These are phyloP conservation scores for Cyphomyrus plagiostoma DNA, from an alignment of 2,113 vertebrate genomes.

Conservation along the genomic window DNA sequence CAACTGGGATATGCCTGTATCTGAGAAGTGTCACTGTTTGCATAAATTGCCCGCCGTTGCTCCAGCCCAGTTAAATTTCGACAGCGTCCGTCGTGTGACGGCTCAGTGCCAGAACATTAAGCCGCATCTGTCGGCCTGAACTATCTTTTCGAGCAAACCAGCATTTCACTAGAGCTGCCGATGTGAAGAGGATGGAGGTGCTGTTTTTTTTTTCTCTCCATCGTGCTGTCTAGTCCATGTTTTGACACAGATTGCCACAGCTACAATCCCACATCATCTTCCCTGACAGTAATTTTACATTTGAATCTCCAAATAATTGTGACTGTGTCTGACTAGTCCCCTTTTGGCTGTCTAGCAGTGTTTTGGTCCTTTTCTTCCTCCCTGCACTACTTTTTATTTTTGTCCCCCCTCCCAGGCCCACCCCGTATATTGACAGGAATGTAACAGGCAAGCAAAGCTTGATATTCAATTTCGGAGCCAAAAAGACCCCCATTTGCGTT, in stretches of 20 bases:
- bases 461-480: background rate
- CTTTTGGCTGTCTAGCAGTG: slow-evolving; percentile 4
- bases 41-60: background rate
- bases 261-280: slow-evolving; percentile 22
- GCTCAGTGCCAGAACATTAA: slow-evolving; percentile 65
- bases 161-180: slow-evolving; percentile 57
- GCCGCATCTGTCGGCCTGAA: slow-evolving; percentile 72
- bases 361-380: background rate
- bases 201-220: slow-evolving; percentile 26
- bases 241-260: slow-evolving; percentile 45
- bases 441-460: background rate
- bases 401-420: background rate
- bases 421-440: background rate
- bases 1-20: background rate
- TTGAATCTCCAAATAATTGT: slow-evolving; percentile 37
- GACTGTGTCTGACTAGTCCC: slow-evolving; percentile 17
- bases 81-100: background rate
- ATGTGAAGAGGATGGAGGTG: slow-evolving; percentile 43
- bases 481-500: background rate
- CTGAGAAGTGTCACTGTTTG: background rate
- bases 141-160: slow-evolving; percentile 67
- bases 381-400: slow-evolving; percentile 3
- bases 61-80: background rate
- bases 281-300: slow-evolving; percentile 41
- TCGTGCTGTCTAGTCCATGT: slow-evolving; percentile 37